Conservation (phyloP, 2,888 invertebrate species). For the Platynereis dumerilii region DNA sequence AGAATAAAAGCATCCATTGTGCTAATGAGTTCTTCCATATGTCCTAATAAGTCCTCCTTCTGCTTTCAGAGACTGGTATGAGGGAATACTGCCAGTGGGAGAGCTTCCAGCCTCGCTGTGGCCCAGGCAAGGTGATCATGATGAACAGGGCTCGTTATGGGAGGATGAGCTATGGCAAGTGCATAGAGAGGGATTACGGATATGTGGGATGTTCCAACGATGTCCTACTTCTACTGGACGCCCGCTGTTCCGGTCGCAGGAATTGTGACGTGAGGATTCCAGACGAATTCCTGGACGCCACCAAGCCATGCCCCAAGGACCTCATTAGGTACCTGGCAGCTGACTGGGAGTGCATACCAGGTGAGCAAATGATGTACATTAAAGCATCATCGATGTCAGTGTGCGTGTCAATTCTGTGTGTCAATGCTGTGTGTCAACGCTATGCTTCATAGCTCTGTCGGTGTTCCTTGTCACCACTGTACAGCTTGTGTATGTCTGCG, state of each 20-base stretch:
- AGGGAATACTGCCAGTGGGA: slow-evolving; percentile 3
- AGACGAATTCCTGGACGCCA: slow-evolving; percentile 19
- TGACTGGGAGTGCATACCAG: slow-evolving; percentile 13
- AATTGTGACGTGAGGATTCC: slow-evolving; percentile 16
- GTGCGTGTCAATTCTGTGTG: too few species aligned
- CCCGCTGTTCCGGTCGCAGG: slow-evolving; percentile 19
- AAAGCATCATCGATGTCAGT: too few species aligned
- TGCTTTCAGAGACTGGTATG: neutral
- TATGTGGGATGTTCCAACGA: neutral
- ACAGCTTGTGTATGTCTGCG: too few species aligned
- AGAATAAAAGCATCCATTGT: too few species aligned
- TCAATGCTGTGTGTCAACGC: too few species aligned
- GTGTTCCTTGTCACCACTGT: too few species aligned
- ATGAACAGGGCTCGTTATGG: slow-evolving; percentile 18
- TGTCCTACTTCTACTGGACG: neutral
- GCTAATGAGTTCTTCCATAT: too few species aligned
- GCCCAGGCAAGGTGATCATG: slow-evolving; percentile 5
- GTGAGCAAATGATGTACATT: slow-evolving; percentile 8
- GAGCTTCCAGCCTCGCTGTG: slow-evolving; percentile 14
- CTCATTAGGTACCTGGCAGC: slow-evolving; percentile 20
- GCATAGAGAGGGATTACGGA: slow-evolving; percentile 23
- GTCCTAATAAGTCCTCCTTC: neutral
- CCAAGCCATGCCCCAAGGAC: slow-evolving; percentile 20
- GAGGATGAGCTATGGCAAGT: slow-evolving; percentile 11
- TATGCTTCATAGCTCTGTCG: too few species aligned